A percentile compares a stretch with the other conserved stretches of the same genome.
Evolutionary conservation across 1,140 invertebrate species (phyloP).

Genomic region (Trichogramma pretiosum): DNA sequence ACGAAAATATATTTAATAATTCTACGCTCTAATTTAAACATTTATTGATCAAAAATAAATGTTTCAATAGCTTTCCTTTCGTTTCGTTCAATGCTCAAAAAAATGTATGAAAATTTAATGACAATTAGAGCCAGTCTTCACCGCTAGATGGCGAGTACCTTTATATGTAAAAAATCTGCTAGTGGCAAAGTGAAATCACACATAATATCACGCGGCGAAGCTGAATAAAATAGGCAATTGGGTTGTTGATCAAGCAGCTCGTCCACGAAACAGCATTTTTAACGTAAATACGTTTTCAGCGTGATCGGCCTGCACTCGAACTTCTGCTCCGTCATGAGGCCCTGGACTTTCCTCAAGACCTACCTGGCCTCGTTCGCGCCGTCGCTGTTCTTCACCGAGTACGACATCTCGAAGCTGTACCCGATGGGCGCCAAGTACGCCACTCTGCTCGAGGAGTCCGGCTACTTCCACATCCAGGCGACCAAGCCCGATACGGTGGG

Average conservation of each 20-base stretch:
- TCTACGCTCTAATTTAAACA: too few species aligned
- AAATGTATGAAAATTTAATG: too few species aligned
- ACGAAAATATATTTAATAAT: too few species aligned
- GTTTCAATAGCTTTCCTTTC: too few species aligned
- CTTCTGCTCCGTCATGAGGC: slow-evolving; percentile 45
- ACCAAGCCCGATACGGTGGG: slow-evolving; percentile 79
- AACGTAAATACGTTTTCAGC: slow-evolving; percentile 43
- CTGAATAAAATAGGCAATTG: not conserved
- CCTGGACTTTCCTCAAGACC: slow-evolving; percentile 46
- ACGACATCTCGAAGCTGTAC: slow-evolving; percentile 51
- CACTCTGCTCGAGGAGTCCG: slow-evolving; percentile 56
- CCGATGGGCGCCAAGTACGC: slow-evolving; percentile 48
- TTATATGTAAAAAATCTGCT: too few species aligned
- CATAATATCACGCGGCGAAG: not conserved
- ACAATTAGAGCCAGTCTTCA: too few species aligned
- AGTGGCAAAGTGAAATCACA: too few species aligned
- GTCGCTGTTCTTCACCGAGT: slow-evolving; percentile 48
- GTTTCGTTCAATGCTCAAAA: too few species aligned
- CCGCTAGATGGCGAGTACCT: too few species aligned
- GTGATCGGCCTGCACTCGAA: slow-evolving; percentile 54
- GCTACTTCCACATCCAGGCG: slow-evolving; percentile 77
- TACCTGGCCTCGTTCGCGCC: slow-evolving; percentile 45
- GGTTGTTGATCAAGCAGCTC: too few species aligned
- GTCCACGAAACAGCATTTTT: too few species aligned
- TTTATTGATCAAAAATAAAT: too few species aligned